Percentiles rank a stretch among this genome's conserved stretches.
phyloP scores from a whole-genome alignment of 2,888 invertebrate species.

The Caenorhabditis angaria region DNA sequence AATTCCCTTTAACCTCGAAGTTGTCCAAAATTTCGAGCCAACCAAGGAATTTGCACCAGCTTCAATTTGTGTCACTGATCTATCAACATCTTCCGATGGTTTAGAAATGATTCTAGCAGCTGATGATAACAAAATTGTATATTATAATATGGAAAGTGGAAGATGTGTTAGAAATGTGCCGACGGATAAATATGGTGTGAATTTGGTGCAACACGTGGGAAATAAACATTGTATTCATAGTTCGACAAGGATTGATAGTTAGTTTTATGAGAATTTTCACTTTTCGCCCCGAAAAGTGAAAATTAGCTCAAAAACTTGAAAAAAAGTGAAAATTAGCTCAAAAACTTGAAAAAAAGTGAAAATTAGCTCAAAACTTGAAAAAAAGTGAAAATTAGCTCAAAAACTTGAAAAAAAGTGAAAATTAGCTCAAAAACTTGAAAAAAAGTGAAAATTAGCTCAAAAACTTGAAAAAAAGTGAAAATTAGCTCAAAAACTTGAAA shows the following conservation, averaged over 20 bases:
- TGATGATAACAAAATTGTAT: neutral
- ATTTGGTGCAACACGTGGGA: conserved; percentile 7
- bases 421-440: no score
- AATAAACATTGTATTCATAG: conserved; percentile 18
- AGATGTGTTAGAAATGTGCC: conserved; percentile 6
- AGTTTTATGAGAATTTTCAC: neutral
- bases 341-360: no score
- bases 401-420: no score
- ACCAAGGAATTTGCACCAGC: neutral
- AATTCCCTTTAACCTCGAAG: no score
- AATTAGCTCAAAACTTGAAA: no score
- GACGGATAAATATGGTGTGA: conserved; percentile 30
- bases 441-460: no score
- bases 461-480: no score
- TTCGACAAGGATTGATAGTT: conserved; percentile 8
- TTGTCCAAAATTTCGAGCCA: neutral
- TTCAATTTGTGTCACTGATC: neutral
- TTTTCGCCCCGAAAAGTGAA: no score
- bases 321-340: no score
- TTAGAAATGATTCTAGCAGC: neutral
- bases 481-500: no score
- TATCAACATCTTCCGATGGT: neutral
- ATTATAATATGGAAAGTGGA: neutral
- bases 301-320: no score
- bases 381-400: no score